Percentiles rank a stretch among this genome's conserved stretches.
These are phyloP conservation scores for Lepus europaeus DNA, from an alignment of 2,113 vertebrate genomes.

Conservation along the genomic window DNA sequence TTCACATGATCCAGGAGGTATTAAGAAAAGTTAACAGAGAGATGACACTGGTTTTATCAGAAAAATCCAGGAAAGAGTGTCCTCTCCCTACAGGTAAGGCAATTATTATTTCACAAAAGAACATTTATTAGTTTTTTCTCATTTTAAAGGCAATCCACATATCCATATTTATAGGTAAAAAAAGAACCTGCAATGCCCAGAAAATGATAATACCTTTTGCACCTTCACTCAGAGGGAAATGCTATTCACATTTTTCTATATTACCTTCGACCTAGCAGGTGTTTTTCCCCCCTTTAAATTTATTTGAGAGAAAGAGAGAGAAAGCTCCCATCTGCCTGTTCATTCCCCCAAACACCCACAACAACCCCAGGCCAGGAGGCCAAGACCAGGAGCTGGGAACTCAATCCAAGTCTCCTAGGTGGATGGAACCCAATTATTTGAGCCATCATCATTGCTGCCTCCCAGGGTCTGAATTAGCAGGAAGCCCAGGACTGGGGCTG, in stretches of 20 bases:
- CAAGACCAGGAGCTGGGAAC: no score
- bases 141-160: neutral
- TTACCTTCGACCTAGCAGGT: neutral
- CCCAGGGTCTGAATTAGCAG: no score
- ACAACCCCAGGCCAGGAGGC: no score
- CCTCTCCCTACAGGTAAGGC: constrained; percentile 86
- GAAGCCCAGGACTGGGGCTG: no score
- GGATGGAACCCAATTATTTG: no score
- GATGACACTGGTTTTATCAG: constrained; percentile 86
- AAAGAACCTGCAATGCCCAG: neutral
- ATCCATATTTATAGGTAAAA: neutral
- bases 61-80: constrained; percentile 84
- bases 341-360: no score
- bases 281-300: neutral
- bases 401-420: no score
- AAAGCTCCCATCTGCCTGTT: no score
- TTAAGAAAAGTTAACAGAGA: constrained; percentile 87
- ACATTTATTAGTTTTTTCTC: neutral
- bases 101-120: constrained; percentile 39
- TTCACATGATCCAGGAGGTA: constrained; percentile 87
- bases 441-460: no score
- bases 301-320: no score
- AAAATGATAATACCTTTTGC: neutral
- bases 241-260: neutral
- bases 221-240: constrained; percentile 15